Conservation (phyloP, 2,113 vertebrate species). For the Peromyscus maniculatus region DNA sequence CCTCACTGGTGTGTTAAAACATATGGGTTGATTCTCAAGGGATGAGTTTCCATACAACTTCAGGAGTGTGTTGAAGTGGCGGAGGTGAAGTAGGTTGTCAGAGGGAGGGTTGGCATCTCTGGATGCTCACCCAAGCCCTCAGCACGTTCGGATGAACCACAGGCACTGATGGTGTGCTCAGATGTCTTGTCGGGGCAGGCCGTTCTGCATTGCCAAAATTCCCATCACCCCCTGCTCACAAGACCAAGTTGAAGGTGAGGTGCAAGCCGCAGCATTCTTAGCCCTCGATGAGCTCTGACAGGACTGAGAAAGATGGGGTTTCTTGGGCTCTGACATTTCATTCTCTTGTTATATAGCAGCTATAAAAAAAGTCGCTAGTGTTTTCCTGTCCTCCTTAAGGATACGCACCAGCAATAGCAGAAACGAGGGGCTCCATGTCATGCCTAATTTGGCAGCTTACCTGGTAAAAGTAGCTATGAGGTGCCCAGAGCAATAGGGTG, state of each 20-base stretch:
- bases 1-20: background rate
- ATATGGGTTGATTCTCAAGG: conserved; percentile 39
- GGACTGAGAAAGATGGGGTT: conserved; percentile 89
- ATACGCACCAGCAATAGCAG: conserved; percentile 89
- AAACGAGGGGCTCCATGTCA: conserved; percentile 95
- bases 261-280: conserved; percentile 2
- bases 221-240: conserved; percentile 39
- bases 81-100: background rate
- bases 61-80: background rate
- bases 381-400: conserved; percentile 93
- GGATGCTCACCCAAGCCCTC: background rate
- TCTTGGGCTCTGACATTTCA: conserved; percentile 93
- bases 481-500: conserved; percentile 92
- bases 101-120: background rate
- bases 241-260: conserved; percentile 70
- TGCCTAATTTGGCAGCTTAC: conserved; percentile 99
- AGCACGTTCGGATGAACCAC: background rate
- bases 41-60: background rate
- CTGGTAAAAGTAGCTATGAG: conserved; percentile 94
- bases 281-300: conserved; percentile 62
- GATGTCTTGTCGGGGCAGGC: background rate
- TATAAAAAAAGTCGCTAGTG: conserved; percentile 87
- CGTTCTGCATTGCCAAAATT: conserved; percentile 56
- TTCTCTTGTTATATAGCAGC: conserved; percentile 94
- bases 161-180: background rate